Evolutionary conservation across 2,797 vertebrate species (phyloP).

Genomic region (Chloroceryle inda): DNA sequence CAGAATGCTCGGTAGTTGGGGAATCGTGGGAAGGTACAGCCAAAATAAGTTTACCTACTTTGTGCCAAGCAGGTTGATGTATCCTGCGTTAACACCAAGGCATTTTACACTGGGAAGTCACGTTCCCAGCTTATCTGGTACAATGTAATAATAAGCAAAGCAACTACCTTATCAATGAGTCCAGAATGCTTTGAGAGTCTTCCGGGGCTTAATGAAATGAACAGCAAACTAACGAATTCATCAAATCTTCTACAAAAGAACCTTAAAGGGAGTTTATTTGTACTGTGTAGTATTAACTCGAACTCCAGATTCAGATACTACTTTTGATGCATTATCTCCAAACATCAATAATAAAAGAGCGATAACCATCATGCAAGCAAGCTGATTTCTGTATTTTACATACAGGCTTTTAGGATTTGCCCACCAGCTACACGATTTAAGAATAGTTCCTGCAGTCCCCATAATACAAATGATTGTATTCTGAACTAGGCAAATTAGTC

Average conservation of each 20-base stretch:
- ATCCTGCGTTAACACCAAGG: slow-evolving; percentile 66
- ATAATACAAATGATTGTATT: slow-evolving; percentile 53
- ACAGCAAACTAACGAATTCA: slow-evolving; percentile 76
- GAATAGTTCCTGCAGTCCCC: slow-evolving; percentile 58
- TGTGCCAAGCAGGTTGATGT: slow-evolving; percentile 68
- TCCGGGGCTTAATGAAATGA: slow-evolving; percentile 71
- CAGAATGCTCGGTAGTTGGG: slow-evolving; percentile 57
- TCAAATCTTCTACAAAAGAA: slow-evolving; percentile 71
- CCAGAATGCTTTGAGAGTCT: slow-evolving; percentile 67
- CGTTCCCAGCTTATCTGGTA: slow-evolving; percentile 64
- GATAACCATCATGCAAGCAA: slow-evolving; percentile 70
- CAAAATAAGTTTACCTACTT: slow-evolving; percentile 67
- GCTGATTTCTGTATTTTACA: slow-evolving; percentile 71
- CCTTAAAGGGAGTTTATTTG: slow-evolving; percentile 75
- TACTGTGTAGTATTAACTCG: slow-evolving; percentile 64
- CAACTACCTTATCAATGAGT: slow-evolving; percentile 71
- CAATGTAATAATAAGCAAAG: slow-evolving; percentile 50
- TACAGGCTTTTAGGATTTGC: slow-evolving; percentile 63
- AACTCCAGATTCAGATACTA: slow-evolving; percentile 77
- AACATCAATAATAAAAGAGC: slow-evolving; percentile 71
- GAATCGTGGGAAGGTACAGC: slow-evolving; percentile 70
- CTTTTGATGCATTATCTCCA: slow-evolving; percentile 68
- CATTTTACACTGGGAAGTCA: slow-evolving; percentile 70
- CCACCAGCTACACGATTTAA: slow-evolving; percentile 71
- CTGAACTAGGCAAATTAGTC: slow-evolving; percentile 65